Evolutionary conservation across 2,797 vertebrate species (phyloP).

Genomic region (Serranus cabrilla): DNA sequence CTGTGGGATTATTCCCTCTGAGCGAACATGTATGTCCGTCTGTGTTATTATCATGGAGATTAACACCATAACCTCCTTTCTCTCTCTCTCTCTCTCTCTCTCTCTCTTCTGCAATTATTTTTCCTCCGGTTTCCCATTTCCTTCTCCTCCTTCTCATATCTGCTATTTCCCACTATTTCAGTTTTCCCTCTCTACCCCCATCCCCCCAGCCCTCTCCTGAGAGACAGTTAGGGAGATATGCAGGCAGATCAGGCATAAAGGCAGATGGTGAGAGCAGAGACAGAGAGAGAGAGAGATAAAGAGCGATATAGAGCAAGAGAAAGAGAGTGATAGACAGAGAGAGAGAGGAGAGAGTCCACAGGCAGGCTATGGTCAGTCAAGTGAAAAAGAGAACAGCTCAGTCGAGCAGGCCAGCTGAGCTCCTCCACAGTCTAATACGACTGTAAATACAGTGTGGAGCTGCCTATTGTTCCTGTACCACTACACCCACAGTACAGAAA

Average conservation of each 20-base stretch:
- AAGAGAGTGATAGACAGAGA: slow-evolving; percentile 21
- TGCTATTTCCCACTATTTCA: slow-evolving; percentile 44
- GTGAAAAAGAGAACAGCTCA: slow-evolving; percentile 75
- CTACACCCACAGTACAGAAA: slow-evolving; percentile 4
- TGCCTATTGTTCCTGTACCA: slow-evolving; percentile 5
- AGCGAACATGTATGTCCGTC: background rate
- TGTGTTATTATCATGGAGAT: background rate
- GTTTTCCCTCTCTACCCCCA: slow-evolving; percentile 28
- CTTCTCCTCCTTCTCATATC: slow-evolving; percentile 29
- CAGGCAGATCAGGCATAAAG: slow-evolving; percentile 74
- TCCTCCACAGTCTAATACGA: slow-evolving; percentile 52
- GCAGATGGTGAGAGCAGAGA: slow-evolving; percentile 76
- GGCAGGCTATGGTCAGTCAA: slow-evolving; percentile 72
- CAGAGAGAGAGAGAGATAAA: slow-evolving; percentile 28
- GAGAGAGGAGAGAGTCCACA: slow-evolving; percentile 63
- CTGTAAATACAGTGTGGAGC: slow-evolving; percentile 54
- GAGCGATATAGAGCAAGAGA: slow-evolving; percentile 16
- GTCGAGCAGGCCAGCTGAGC: slow-evolving; percentile 77
- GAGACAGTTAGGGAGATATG: slow-evolving; percentile 69
- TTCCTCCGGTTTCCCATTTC: background rate
- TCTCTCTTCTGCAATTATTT: background rate
- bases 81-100: background rate
- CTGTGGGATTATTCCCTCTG: background rate
- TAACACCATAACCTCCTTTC: background rate
- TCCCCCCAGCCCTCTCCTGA: slow-evolving; percentile 52